Conservation (phyloP, 2,113 vertebrate genomes). For the Plectropomus leopardus region DNA sequence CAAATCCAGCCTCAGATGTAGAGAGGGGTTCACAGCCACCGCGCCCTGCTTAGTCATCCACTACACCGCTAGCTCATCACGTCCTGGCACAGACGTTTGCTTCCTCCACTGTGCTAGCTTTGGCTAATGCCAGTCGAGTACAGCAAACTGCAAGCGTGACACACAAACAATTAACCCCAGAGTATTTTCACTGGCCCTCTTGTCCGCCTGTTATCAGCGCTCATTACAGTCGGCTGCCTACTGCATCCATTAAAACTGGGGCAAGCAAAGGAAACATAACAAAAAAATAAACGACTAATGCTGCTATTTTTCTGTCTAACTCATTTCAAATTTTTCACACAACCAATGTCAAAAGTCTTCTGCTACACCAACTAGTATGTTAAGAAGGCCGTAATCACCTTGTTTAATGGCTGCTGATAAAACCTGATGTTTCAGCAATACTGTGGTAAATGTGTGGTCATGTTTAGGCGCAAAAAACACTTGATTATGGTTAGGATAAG, state of each 20-base stretch:
- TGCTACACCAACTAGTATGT: too few relatives aligned
- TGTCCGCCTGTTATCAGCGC: constrained; percentile 41
- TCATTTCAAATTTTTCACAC: constrained; percentile 11
- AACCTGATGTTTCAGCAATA: too few relatives aligned
- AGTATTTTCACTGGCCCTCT: constrained; percentile 48
- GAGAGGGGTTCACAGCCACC: constrained; percentile 33
- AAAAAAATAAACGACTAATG: neutral
- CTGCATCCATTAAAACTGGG: constrained; percentile 36
- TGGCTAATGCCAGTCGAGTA: constrained; percentile 53
- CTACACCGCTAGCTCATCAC: constrained; percentile 57
- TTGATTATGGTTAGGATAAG: too few relatives aligned
- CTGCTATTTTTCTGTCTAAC: neutral
- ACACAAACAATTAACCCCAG: constrained; percentile 73
- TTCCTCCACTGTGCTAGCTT: constrained; percentile 39
- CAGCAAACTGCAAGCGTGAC: constrained; percentile 47
- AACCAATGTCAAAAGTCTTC: too few relatives aligned
- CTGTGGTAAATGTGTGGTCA: too few relatives aligned
- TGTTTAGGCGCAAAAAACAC: too few relatives aligned
- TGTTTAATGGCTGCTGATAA: too few relatives aligned
- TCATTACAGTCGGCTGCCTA: constrained; percentile 51
- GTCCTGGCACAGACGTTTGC: constrained; percentile 51
- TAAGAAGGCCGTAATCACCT: too few relatives aligned
- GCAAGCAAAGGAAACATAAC: neutral
- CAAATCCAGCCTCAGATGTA: constrained; percentile 43
- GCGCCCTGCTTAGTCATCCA: constrained; percentile 73